These are phyloP conservation scores for Oreortyx pictus DNA, from an alignment of 2,797 vertebrate species.

Conservation along the genomic window DNA sequence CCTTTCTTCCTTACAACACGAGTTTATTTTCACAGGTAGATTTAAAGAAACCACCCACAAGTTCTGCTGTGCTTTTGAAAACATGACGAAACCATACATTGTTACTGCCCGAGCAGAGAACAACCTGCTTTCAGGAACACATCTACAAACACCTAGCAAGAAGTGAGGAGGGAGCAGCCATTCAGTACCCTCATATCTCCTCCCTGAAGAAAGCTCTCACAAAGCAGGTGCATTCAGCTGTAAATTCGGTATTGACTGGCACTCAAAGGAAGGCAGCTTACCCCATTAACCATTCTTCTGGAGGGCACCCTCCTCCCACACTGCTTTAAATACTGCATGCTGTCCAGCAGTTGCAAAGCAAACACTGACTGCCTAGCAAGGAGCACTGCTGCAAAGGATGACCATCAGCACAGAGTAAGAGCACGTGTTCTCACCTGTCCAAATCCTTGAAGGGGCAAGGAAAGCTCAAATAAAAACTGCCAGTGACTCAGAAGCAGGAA, in stretches of 20 bases:
- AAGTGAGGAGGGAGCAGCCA: not conserved
- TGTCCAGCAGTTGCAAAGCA: not conserved
- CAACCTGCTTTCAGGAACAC: not conserved
- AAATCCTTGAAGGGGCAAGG: not conserved
- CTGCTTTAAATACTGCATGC: fast-evolving
- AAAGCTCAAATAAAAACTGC: not conserved
- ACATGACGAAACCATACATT: conserved; percentile 20
- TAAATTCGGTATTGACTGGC: not conserved
- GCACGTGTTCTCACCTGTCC: not conserved
- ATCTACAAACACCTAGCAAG: not conserved
- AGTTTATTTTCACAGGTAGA: conserved; percentile 13
- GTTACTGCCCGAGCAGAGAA: not conserved
- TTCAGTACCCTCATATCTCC: not conserved
- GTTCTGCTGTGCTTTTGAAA: not conserved
- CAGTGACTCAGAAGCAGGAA: not conserved
- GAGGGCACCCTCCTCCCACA: not conserved
- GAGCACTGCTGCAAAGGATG: not conserved
- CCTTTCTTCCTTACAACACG: not conserved
- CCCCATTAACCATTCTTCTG: not conserved
- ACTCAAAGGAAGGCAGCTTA: not conserved
- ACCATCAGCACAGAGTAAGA: not conserved
- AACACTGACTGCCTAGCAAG: not conserved
- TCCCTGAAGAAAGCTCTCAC: not conserved
- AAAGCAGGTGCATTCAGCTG: not conserved
- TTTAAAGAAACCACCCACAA: conserved; percentile 41